Conservation (phyloP, 2,797 vertebrate genomes). For the Tokudaia tokunoshimensis region DNA sequence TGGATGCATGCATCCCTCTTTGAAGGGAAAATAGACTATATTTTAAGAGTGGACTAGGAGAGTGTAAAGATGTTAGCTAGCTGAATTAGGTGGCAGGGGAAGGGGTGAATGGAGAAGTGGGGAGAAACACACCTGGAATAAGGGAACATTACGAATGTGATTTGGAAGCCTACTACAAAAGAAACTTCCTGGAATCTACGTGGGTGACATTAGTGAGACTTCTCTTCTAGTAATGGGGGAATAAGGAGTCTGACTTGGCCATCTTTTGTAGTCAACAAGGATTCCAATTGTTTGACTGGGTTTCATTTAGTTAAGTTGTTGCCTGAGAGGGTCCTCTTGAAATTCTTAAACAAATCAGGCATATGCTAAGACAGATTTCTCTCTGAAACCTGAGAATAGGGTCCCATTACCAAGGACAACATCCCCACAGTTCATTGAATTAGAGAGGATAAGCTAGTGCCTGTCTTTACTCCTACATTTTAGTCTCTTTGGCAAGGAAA, state of each 20-base stretch:
- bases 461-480: not conserved
- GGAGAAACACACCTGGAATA: not conserved
- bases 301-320: not conserved
- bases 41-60: not conserved
- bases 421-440: no score
- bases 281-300: not conserved
- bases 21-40: not conserved
- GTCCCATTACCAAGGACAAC: not conserved
- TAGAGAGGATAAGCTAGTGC: not conserved
- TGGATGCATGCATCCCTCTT: fast-evolving
- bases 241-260: not conserved
- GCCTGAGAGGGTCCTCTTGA: not conserved
- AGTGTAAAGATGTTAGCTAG: not conserved
- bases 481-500: not conserved
- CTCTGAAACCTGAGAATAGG: not conserved
- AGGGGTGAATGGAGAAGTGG: not conserved
- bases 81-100: not conserved
- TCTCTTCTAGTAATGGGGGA: not conserved
- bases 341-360: not conserved
- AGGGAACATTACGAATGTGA: not conserved
- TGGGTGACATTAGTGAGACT: not conserved
- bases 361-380: not conserved
- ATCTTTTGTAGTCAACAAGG: not conserved
- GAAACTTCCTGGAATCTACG: not conserved
- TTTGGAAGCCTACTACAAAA: no score